Evolutionary conservation across 2,888 invertebrate genomes (phyloP), one percentile per base, ranked within the genome.

Genomic region (Tenthredo amoena): DNA sequence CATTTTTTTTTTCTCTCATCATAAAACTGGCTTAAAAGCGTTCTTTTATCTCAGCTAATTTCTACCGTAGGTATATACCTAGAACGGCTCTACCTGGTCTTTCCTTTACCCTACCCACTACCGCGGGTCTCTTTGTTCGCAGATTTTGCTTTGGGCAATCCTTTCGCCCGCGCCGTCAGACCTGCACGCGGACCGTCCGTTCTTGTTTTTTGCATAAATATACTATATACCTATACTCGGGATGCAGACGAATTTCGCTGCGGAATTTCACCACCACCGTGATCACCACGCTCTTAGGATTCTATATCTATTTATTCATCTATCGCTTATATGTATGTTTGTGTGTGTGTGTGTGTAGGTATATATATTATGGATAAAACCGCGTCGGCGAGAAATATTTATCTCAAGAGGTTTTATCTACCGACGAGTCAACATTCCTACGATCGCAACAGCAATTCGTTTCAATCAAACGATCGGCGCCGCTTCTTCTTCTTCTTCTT

Each of bases 391-490:
- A 18, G 72, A 84, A 74, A 76, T 76, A 71, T 55, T 65, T 40
- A 58, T 31, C 40, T 40, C 31, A 9, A 43, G 31, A 37, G 84
- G 84, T 84, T 71, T 84, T 62, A 58, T 62, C 47, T 74, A 72
- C 84, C 40, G 74, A 47, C 72, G 21, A 81, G 76, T 74, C 85
- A n/a, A 65, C 79, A 79, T 85, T 77, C 79, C 85, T 37, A 72
- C 65, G 72, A 74, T 74, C 72, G 40, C 50, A 40, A 26, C 12
- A 62, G 81, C 85, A 85, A 85, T 85, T 85, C 81, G 50, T 81
- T 79, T 58, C 85, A 85, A 85, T 85, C 85, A 68, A 68, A 83
- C 68, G 68, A 83, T 83, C 85, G 81, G 74, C 81, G 85, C 79
- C 85, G 85, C 79, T 62, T 26, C 26, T 62, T 26, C 12, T 62